Evolutionary conservation across 2,888 invertebrate species (phyloP).

Genomic region (Caprella mutica): DNA sequence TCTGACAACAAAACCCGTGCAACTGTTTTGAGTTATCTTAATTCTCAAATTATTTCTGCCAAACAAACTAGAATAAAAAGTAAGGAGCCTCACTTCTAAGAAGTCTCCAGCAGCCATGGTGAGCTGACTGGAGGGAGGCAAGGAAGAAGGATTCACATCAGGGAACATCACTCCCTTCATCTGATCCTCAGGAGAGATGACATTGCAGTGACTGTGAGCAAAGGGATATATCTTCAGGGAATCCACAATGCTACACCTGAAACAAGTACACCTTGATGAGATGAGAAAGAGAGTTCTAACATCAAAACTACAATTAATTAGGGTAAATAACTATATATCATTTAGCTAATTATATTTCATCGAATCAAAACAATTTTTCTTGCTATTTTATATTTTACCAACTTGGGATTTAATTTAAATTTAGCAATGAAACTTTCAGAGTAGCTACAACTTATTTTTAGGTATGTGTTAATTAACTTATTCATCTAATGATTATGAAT

Average conservation of each 20-base stretch:
- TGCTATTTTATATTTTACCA: too few relatives aligned
- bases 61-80: neutral
- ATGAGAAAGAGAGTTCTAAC: too few relatives aligned
- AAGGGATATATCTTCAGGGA: constrained; percentile 78
- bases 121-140: constrained; percentile 57
- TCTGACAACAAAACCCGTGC: neutral
- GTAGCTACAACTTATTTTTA: constrained; percentile 3
- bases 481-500: constrained; percentile 1
- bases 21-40: neutral
- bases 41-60: too few relatives aligned
- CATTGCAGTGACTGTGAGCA: constrained; percentile 90
- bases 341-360: too few relatives aligned
- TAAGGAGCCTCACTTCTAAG: constrained; percentile 56
- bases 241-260: constrained; percentile 53
- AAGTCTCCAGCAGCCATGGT: constrained; percentile 97
- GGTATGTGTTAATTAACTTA: constrained; percentile 37
- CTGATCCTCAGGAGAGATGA: constrained; percentile 69
- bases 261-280: too few relatives aligned
- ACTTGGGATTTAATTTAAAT: too few relatives aligned
- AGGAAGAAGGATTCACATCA: constrained; percentile 65
- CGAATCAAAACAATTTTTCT: neutral
- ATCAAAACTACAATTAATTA: too few relatives aligned
- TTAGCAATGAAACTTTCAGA: neutral
- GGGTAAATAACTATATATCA: too few relatives aligned
- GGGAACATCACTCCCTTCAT: constrained; percentile 67